phyloP scores from a whole-genome alignment of 2,888 invertebrate genomes.

The Synanthedon tipuliformis region DNA sequence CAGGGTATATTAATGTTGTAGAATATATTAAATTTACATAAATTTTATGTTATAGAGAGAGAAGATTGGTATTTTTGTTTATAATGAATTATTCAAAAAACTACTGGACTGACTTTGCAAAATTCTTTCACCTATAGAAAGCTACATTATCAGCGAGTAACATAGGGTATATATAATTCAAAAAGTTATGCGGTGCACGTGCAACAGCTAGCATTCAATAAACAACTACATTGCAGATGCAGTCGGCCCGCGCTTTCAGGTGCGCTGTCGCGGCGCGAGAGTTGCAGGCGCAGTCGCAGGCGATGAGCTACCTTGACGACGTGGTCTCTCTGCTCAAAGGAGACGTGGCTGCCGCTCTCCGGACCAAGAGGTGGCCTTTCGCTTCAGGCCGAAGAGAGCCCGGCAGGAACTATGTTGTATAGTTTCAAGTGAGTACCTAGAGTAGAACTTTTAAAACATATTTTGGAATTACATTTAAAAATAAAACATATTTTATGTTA shows the following conservation, averaged over 20 bases:
- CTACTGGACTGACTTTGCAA: conserved; percentile 10
- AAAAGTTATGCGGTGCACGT: no score
- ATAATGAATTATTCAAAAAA: no score
- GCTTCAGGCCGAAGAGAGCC: conserved; percentile 41
- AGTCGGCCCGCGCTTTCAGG: conserved; percentile 45
- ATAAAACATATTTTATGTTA: no score
- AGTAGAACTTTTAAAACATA: no score
- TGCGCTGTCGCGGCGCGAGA: conserved; percentile 57
- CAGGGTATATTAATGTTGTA: no score
- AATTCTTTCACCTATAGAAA: no score
- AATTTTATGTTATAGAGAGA: no score
- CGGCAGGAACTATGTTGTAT: conserved; percentile 49
- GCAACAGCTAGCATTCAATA: not conserved
- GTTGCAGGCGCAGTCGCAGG: conserved; percentile 53
- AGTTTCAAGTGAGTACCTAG: conserved; percentile 23
- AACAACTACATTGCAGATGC: conserved; percentile 23
- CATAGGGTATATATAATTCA: no score
- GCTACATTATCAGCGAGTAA: no score
- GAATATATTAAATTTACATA: no score
- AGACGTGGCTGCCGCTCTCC: conserved; percentile 42
- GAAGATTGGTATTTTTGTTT: no score
- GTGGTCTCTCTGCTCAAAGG: conserved; percentile 66
- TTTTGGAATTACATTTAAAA: no score
- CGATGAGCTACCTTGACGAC: conserved; percentile 67
- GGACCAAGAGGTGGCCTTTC: conserved; percentile 54